A percentile compares a stretch with the other conserved stretches of the same genome.
phyloP scores from a whole-genome alignment of 2,888 invertebrate species.

The Epirrita christyi region DNA sequence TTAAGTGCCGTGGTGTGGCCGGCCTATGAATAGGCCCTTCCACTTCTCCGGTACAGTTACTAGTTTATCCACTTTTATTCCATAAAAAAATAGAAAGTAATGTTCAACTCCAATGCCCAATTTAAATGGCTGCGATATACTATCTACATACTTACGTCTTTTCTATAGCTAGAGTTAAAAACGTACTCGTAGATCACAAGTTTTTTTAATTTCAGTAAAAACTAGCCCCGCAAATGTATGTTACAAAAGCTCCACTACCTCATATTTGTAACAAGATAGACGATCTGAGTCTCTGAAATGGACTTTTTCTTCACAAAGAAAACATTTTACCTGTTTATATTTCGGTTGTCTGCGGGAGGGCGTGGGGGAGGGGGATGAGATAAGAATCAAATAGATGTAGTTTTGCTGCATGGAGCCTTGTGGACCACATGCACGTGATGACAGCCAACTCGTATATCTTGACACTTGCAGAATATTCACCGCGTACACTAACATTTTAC shows the following conservation, averaged over 20 bases:
- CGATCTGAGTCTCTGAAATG: constrained; percentile 67
- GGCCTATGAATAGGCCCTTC: too few species aligned
- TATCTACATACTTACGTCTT: constrained; percentile 4
- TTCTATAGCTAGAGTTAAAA: constrained; percentile 1
- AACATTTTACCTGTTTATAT: constrained; percentile 78
- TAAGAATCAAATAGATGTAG: constrained; percentile 85
- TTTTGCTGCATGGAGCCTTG: constrained; percentile 77
- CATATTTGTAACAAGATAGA: constrained; percentile 61
- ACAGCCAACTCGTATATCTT: constrained; percentile 69
- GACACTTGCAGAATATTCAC: constrained; percentile 60
- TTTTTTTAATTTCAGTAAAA: constrained; percentile 38
- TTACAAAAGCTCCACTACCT: constrained; percentile 47
- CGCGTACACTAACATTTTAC: constrained; percentile 32
- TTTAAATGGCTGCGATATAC: constrained; percentile 18
- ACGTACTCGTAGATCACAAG: constrained; percentile 26
- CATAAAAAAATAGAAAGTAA: constrained; percentile 4
- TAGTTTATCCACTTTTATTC: neutral
- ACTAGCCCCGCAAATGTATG: constrained; percentile 33
- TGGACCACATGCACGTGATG: constrained; percentile 76
- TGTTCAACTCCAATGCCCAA: constrained; percentile 10
- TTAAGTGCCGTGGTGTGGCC: too few species aligned
- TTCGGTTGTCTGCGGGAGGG: constrained; percentile 64
- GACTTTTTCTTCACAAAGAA: constrained; percentile 71
- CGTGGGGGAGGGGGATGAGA: constrained; percentile 63
- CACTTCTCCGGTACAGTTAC: too few species aligned